A percentile compares a stretch with the other conserved stretches of the same genome.
Evolutionary conservation across 2,113 vertebrate genomes (phyloP).

Genomic region (Diadophis punctatus): DNA sequence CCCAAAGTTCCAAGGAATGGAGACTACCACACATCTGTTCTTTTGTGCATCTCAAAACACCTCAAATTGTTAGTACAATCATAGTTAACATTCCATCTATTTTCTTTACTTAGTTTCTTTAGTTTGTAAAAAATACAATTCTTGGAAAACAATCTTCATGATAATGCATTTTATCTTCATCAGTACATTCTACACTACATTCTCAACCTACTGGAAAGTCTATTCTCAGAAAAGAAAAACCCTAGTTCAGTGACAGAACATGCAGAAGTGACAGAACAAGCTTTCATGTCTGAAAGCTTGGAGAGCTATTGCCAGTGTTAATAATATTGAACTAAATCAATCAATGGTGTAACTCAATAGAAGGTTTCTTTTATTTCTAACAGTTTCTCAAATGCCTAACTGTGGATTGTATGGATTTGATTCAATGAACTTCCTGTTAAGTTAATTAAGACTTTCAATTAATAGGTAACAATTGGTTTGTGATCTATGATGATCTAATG

Average conservation of each 20-base stretch:
- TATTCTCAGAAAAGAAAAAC: neutral
- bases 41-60: neutral
- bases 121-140: neutral
- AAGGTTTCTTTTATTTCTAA: neutral
- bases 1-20: neutral
- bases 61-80: neutral
- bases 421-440: neutral
- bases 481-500: no score
- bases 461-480: neutral
- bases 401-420: neutral
- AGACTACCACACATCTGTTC: neutral
- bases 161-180: neutral
- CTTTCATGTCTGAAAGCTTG: neutral
- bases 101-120: neutral
- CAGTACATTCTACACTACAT: neutral
- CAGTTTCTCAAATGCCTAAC: neutral
- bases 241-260: neutral
- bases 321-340: neutral
- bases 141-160: neutral
- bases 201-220: neutral
- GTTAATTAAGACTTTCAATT: neutral
- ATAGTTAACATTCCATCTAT: neutral
- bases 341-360: neutral
- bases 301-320: neutral
- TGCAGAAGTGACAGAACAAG: no score